Percentiles rank a stretch among this genome's conserved stretches.
Evolutionary conservation across 2,113 vertebrate genomes (phyloP).

Genomic region (Rafetus swinhoei): DNA sequence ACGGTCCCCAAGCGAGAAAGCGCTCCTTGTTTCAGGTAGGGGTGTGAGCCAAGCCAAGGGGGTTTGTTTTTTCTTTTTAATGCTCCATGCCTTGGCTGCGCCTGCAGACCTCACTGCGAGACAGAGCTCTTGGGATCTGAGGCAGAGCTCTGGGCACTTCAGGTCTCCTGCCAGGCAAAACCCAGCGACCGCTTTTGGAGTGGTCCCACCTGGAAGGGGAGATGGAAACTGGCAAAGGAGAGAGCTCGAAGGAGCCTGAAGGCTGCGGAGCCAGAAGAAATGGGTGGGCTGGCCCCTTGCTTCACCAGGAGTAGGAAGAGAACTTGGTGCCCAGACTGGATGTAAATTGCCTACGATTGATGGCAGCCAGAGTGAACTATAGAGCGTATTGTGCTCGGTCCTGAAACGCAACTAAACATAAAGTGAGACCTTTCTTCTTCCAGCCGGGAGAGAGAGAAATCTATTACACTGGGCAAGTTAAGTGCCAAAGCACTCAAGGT

Average conservation of each 20-base stretch:
- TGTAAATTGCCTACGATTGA: background rate
- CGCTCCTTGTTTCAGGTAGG: constrained; percentile 70
- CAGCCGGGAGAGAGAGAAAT: background rate
- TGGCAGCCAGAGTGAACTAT: background rate
- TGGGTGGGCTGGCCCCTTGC: background rate
- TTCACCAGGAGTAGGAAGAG: background rate
- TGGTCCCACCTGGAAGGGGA: constrained; percentile 36
- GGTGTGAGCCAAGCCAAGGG: background rate
- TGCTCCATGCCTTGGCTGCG: constrained; percentile 28
- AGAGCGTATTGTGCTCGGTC: background rate
- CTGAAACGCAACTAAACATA: background rate
- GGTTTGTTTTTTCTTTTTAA: background rate
- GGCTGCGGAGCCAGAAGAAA: constrained; percentile 10
- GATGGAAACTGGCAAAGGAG: constrained; percentile 10
- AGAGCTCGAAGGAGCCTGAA: background rate
- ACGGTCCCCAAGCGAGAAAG: constrained; percentile 58
- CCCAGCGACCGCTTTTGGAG: constrained; percentile 24
- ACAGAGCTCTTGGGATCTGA: constrained; percentile 35
- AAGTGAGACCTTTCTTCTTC: background rate
- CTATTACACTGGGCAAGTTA: background rate
- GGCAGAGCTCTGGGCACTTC: background rate
- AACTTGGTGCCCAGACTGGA: rapidly evolving
- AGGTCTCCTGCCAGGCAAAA: constrained; percentile 56
- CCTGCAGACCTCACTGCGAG: background rate
- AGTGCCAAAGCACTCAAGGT: background rate